Conservation (phyloP, 2,888 invertebrate genomes). For the Atherix ibis region DNA sequence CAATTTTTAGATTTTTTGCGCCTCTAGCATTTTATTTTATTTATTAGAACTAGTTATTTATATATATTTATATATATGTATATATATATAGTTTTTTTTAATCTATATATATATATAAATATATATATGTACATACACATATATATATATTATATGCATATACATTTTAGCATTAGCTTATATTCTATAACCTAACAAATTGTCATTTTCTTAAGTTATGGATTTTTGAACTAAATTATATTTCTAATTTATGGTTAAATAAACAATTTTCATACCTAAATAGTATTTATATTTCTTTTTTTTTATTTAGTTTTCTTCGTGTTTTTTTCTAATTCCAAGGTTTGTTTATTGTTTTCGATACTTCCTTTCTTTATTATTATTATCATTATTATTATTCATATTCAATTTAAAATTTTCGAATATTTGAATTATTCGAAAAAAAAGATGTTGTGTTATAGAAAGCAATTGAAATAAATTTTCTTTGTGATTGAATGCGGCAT, state of each 20-base stretch:
- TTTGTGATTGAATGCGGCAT: too few species aligned
- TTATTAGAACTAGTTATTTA: conserved; percentile 10
- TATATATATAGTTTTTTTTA: not conserved
- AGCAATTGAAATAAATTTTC: too few species aligned
- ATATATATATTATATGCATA: not conserved
- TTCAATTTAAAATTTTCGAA: too few species aligned
- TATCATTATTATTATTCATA: conserved; percentile 2
- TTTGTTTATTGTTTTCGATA: not conserved
- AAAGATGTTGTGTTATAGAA: too few species aligned
- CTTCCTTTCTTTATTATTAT: not conserved
- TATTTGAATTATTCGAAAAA: too few species aligned
- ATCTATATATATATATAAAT: not conserved
- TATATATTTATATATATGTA: conserved; percentile 3
- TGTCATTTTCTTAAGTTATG: conserved; percentile 10
- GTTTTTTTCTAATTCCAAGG: not conserved
- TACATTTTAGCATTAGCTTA: conserved; percentile 5
- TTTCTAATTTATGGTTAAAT: conserved; percentile 9
- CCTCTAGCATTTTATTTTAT: conserved; percentile 9
- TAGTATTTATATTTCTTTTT: not conserved
- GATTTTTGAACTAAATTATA: conserved; percentile 10
- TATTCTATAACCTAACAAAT: conserved; percentile 9
- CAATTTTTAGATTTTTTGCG: conserved; percentile 10
- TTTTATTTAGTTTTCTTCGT: not conserved
- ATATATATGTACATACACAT: not conserved
- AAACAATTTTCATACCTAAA: conserved; percentile 3